These are phyloP conservation scores for Columbina picui DNA, from an alignment of 2,113 vertebrate genomes.

Conservation along the genomic window DNA sequence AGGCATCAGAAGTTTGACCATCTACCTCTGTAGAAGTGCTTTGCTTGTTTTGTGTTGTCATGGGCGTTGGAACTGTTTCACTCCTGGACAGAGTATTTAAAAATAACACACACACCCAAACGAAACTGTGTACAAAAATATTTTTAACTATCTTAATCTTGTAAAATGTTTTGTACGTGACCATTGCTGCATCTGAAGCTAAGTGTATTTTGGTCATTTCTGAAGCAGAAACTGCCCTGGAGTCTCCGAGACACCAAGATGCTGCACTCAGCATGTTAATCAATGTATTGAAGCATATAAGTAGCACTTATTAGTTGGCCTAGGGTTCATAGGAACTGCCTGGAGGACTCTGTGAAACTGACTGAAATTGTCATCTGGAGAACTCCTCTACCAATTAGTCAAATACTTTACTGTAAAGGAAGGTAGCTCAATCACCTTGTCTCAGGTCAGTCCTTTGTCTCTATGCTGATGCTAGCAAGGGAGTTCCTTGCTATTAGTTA, in stretches of 20 bases:
- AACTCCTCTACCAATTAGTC: background rate
- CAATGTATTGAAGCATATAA: background rate
- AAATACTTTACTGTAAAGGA: background rate
- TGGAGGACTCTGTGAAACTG: background rate
- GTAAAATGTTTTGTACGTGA: background rate
- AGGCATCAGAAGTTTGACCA: background rate
- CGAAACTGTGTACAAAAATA: background rate
- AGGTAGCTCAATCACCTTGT: background rate
- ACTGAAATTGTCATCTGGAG: background rate
- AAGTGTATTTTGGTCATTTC: background rate
- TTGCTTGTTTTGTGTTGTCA: background rate
- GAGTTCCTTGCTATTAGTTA: background rate
- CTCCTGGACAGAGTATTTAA: background rate
- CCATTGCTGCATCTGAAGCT: background rate
- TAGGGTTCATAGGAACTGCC: background rate
- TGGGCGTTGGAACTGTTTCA: background rate
- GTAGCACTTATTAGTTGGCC: background rate
- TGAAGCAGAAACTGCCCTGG: background rate
- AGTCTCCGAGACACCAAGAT: background rate
- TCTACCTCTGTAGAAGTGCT: background rate
- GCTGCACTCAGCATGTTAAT: background rate
- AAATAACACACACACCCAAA: background rate
- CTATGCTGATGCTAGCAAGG: background rate
- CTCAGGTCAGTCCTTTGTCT: background rate
- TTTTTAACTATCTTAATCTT: background rate